phyloP scores from a whole-genome alignment of 2,888 invertebrate genomes.

The Ceriagrion tenellum region DNA sequence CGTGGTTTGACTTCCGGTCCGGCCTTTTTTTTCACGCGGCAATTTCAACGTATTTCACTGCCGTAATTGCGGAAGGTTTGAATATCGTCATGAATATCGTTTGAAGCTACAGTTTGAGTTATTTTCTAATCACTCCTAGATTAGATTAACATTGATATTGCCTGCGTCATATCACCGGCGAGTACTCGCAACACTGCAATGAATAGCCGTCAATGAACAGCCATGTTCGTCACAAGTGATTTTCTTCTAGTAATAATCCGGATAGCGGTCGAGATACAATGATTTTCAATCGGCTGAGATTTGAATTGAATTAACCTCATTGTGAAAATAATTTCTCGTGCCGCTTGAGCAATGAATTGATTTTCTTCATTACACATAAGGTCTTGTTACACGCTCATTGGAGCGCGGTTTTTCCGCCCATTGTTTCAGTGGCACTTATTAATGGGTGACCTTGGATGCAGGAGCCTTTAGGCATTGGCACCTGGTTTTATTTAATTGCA shows the following conservation, averaged over 20 bases:
- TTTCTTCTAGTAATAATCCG: background rate
- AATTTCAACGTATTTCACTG: too few species aligned
- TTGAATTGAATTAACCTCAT: background rate
- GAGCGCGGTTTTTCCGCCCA: background rate
- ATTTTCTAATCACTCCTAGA: background rate
- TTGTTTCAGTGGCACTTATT: background rate
- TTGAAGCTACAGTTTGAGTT: background rate
- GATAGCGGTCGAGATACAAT: background rate
- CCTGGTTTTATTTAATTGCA: background rate
- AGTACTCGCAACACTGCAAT: background rate
- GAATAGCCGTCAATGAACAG: background rate
- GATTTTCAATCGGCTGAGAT: background rate
- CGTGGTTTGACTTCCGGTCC: too few species aligned
- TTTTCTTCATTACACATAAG: background rate
- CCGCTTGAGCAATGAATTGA: background rate
- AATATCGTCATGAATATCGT: too few species aligned
- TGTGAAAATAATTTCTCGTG: background rate
- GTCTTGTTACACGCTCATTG: background rate
- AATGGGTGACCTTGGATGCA: background rate
- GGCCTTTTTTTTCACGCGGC: too few species aligned
- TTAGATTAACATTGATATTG: background rate
- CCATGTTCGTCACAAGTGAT: background rate
- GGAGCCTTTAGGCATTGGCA: background rate
- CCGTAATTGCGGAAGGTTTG: too few species aligned
- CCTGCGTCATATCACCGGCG: background rate